These are phyloP conservation scores for Epizoanthus ramosus DNA, from an alignment of 92 coral and sea anemone species.

Conservation along the genomic window DNA sequence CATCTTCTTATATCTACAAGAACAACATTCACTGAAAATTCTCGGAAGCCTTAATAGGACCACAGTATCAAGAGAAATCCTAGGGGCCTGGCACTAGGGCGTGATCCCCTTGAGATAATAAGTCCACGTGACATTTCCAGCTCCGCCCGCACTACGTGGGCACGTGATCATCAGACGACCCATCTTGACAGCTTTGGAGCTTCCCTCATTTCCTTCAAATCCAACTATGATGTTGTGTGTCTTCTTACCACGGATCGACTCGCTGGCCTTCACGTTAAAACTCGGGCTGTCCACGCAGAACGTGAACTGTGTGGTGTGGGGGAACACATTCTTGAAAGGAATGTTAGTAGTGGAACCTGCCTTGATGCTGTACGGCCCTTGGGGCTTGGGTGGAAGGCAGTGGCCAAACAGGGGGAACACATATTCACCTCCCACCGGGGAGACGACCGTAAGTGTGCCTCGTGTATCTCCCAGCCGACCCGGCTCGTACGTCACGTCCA, in stretches of 20 bases:
- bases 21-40: neutral
- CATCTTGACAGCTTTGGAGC: slow-evolving; percentile 95
- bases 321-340: slow-evolving; percentile 95
- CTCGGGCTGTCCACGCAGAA: slow-evolving; percentile 90
- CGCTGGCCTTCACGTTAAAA: slow-evolving; percentile 90
- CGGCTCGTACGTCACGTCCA: slow-evolving; percentile 96
- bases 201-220: slow-evolving; percentile 92
- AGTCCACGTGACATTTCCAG: slow-evolving; percentile 91
- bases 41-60: neutral
- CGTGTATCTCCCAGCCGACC: slow-evolving; percentile 95
- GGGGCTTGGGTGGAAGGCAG: slow-evolving; percentile 95
- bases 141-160: slow-evolving; percentile 91
- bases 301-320: slow-evolving; percentile 90
- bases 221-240: slow-evolving; percentile 90
- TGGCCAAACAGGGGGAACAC: slow-evolving; percentile 94
- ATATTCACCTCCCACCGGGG: slow-evolving; percentile 92
- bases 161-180: slow-evolving; percentile 93
- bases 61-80: neutral
- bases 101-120: slow-evolving; percentile 89
- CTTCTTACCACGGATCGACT: slow-evolving; percentile 92
- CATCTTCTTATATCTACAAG: slow-evolving; percentile 18
- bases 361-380: slow-evolving; percentile 96
- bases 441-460: slow-evolving; percentile 75
- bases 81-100: slow-evolving; percentile 46
- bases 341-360: slow-evolving; percentile 86